These are phyloP conservation scores for Volucella zonaria DNA, from an alignment of 2,888 invertebrate species.

Conservation along the genomic window DNA sequence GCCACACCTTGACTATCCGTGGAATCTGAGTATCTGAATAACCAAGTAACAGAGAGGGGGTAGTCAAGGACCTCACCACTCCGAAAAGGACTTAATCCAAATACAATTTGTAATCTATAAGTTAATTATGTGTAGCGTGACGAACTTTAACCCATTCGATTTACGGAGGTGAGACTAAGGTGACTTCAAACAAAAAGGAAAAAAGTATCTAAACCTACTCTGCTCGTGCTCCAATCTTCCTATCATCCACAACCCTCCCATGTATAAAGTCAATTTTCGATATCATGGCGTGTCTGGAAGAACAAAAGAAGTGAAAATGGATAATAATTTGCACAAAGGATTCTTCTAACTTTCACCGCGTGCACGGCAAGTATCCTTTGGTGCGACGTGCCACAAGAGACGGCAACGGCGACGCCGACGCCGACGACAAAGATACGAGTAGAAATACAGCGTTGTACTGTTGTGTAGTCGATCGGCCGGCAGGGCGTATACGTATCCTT, in stretches of 20 bases:
- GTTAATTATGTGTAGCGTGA: constrained; percentile 54
- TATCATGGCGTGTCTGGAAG: constrained; percentile 17
- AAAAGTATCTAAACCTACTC: background rate
- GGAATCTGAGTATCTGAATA: background rate
- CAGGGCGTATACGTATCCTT: constrained; percentile 33
- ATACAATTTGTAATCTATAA: constrained; percentile 71
- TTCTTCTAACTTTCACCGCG: constrained; percentile 24
- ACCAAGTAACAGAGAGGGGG: background rate
- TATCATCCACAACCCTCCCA: too few relatives aligned
- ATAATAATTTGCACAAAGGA: constrained; percentile 65
- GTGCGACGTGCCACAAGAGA: background rate
- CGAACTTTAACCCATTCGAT: constrained; percentile 45
- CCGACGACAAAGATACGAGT: too few relatives aligned
- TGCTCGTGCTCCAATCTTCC: background rate
- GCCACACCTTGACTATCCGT: constrained; percentile 49
- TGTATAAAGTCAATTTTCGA: constrained; percentile 17
- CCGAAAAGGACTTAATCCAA: constrained; percentile 60
- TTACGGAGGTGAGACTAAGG: background rate
- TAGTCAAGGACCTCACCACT: constrained; percentile 53
- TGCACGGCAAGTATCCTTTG: constrained; percentile 29
- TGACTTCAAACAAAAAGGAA: constrained; percentile 5
- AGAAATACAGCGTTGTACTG: too few relatives aligned
- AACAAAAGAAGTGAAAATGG: constrained; percentile 58
- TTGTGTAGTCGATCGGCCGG: background rate
- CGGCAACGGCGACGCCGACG: background rate